A percentile compares a stretch with the other conserved stretches of the same genome.
Evolutionary conservation across 1,140 invertebrate genomes (phyloP).

Genomic region (Drosophila neocordata): DNA sequence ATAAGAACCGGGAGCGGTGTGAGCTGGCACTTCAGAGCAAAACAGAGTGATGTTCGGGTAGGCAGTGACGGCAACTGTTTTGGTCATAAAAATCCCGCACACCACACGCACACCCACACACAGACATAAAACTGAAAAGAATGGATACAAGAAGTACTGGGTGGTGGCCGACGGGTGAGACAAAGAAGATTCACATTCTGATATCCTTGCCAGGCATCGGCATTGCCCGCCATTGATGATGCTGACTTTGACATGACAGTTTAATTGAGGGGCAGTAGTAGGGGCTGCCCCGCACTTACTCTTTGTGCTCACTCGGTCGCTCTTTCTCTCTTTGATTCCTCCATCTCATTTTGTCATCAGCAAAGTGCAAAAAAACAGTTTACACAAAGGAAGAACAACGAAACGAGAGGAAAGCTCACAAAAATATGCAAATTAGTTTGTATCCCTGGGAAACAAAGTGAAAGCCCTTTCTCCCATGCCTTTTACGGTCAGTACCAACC

Average conservation of each 20-base stretch:
- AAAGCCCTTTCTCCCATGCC: background rate
- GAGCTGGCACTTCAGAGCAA: slow-evolving; percentile 34
- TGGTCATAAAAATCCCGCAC: slow-evolving; percentile 31
- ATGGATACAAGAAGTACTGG: background rate
- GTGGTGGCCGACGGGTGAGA: too few species aligned
- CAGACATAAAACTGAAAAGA: background rate
- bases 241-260: slow-evolving; percentile 76
- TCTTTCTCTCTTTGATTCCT: background rate
- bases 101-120: background rate
- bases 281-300: background rate
- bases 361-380: slow-evolving; percentile 16
- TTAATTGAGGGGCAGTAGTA: slow-evolving; percentile 69
- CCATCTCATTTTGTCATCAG: background rate
- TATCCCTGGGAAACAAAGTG: slow-evolving; percentile 28
- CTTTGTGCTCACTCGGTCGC: too few species aligned
- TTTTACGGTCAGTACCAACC: background rate
- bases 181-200: background rate
- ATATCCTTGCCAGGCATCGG: slow-evolving; percentile 10
- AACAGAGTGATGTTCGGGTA: slow-evolving; percentile 30
- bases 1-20: too few species aligned
- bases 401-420: slow-evolving; percentile 17
- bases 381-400: background rate
- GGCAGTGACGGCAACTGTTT: slow-evolving; percentile 18
- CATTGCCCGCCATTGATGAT: slow-evolving; percentile 51
- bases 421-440: slow-evolving; percentile 73